Base-by-base conservation (phyloP, 2,888 invertebrate species). In the Thalpophila matura region DNA sequence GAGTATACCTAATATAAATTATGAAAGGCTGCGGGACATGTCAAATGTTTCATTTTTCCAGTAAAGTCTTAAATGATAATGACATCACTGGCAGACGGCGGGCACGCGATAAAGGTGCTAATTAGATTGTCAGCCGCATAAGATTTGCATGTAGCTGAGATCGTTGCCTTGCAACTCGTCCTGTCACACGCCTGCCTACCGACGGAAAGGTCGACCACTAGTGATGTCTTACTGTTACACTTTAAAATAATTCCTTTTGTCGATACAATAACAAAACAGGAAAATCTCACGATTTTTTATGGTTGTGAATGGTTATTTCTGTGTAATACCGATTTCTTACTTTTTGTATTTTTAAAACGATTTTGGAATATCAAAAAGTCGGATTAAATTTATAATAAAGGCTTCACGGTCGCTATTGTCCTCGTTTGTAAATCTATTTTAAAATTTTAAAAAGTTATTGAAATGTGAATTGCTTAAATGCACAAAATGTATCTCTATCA, bases 61-160 rank as follows among this genome's bases (percentile, higher is more conserved):
- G 16, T 64, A 29, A 58, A 57, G 26, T 42, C 31, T 55, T 74
- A 74, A 71, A 71, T 46, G 61, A 75, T 68, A 56, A 60, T 63
- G 38, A 63, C 47, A 60, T 61, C 64, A 53, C 51, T 66, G 60
- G 56, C 56, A 37, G 69, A 50, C 58, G 40, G 42, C 51, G 49
- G 47, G 70, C 76, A 75, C 69, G 72, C 76, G 74, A 76, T 79
- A 61, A 74, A 84, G 63, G 80, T 79, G 84, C 73, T 83, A 86
- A 85, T 83, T 76, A 81, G 79, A 66, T 81, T 81, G 85, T 85
- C 79, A 80, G 68, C 60, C 74, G 79, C 68, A 58, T 65, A 74
- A 75, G 72, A 83, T 83, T 83, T 84, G 81, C 83, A 83, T 83
- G 76, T 72, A 45, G 58, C 45, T 46, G 75, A 68, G 75, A 68